Evolutionary conservation across 2,113 vertebrate genomes (phyloP).

Genomic region (Tetrax tetrax): DNA sequence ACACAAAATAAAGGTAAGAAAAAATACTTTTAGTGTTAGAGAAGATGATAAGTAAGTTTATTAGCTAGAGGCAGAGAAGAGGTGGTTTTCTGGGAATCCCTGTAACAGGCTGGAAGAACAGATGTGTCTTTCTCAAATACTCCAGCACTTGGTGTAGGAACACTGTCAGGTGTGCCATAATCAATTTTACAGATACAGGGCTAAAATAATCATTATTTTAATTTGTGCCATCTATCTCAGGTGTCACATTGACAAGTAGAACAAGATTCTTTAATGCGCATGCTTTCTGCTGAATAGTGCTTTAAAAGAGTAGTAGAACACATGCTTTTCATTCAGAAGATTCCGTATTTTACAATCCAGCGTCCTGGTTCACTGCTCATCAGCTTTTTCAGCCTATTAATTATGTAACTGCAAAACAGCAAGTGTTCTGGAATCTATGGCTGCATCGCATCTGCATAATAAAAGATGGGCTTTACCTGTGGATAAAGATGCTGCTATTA

Average conservation of each 20-base stretch:
- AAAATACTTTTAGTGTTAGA: not conserved
- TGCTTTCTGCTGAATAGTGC: not conserved
- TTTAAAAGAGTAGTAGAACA: not conserved
- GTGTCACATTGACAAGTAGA: not conserved
- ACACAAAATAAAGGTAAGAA: conserved; percentile 40
- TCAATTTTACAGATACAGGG: not conserved
- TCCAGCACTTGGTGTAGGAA: not conserved
- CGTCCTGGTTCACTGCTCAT: not conserved
- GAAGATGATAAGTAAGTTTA: not conserved
- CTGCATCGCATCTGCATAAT: not conserved
- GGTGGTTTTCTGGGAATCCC: not conserved
- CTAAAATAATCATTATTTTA: not conserved
- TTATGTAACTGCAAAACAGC: not conserved
- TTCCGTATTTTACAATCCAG: not conserved
- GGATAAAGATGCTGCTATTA: not conserved
- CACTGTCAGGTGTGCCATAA: not conserved
- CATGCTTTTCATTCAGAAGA: not conserved
- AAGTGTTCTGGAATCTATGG: not conserved
- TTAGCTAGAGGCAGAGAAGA: not conserved
- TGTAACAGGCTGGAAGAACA: not conserved
- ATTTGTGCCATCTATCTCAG: not conserved
- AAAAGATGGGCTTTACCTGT: not conserved
- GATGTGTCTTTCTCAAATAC: not conserved
- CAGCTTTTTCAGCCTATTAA: not conserved
- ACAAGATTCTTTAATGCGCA: not conserved